phyloP scores from a whole-genome alignment of 2,888 invertebrate species.

The Plagiodera versicolora region DNA sequence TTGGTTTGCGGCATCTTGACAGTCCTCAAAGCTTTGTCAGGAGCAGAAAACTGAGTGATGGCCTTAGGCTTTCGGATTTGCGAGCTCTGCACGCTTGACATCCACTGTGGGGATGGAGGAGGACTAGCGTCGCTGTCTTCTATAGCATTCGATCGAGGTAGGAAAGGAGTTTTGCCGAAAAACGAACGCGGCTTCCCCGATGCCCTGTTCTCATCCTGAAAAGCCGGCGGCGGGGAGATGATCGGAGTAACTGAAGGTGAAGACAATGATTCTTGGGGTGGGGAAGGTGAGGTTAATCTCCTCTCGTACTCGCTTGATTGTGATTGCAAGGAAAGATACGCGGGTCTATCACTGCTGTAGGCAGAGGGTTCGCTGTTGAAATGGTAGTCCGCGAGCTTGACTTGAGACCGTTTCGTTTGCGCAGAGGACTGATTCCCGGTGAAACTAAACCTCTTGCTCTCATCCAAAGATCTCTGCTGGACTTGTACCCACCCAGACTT shows the following conservation, averaged over 20 bases:
- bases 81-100: conserved; percentile 3
- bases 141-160: conserved; percentile 60
- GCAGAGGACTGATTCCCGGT: background rate
- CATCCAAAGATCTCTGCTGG: conserved; percentile 60
- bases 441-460: conserved; percentile 44
- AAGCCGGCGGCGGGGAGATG: conserved; percentile 70
- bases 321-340: conserved; percentile 14
- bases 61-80: conserved; percentile 30
- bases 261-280: conserved; percentile 50
- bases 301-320: conserved; percentile 44
- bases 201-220: conserved; percentile 58
- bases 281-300: conserved; percentile 50
- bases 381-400: conserved; percentile 60
- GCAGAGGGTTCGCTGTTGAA: conserved; percentile 54
- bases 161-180: conserved; percentile 57
- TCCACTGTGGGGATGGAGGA: conserved; percentile 53
- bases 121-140: conserved; percentile 60
- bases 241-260: conserved; percentile 68
- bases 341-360: conserved; percentile 12
- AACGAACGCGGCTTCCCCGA: conserved; percentile 33
- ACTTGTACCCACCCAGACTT: conserved; percentile 63
- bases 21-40: conserved; percentile 34
- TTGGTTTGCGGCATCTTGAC: conserved; percentile 58
- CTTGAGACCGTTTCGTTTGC: conserved; percentile 46
- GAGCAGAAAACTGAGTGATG: conserved; percentile 28